phyloP scores from a whole-genome alignment of 2,113 vertebrate genomes.

The Brachyhypopomus occidentalis region DNA sequence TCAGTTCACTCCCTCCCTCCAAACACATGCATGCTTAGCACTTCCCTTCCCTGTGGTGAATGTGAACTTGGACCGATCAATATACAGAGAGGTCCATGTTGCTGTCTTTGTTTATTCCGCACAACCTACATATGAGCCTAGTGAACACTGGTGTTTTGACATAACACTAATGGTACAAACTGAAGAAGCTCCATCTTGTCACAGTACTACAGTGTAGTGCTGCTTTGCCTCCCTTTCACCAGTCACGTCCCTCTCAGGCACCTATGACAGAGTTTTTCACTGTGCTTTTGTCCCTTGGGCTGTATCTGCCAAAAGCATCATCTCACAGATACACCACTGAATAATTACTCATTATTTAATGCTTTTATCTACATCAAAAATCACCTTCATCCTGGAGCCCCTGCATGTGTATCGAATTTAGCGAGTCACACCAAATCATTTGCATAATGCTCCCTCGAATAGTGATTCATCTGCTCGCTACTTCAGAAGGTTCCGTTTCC shows the following conservation, averaged over 20 bases:
- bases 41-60: neutral
- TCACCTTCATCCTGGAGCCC: neutral
- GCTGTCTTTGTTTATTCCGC: neutral
- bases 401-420: slow-evolving; percentile 4
- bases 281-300: neutral
- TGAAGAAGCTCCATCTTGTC: neutral
- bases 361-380: slow-evolving; percentile 33
- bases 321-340: neutral
- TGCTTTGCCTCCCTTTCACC: neutral
- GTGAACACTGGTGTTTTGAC: neutral
- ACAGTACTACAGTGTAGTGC: neutral
- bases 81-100: neutral
- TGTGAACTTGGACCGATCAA: neutral
- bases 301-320: neutral
- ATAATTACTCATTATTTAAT: slow-evolving; percentile 28
- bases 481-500: slow-evolving; percentile 17
- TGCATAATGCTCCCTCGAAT: neutral
- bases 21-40: neutral
- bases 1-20: too few species aligned
- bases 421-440: slow-evolving; percentile 21
- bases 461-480: slow-evolving; percentile 25
- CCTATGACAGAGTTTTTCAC: slow-evolving; percentile 23
- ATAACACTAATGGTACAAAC: neutral
- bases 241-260: neutral
- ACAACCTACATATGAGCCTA: neutral